phyloP scores from a whole-genome alignment of 2,888 invertebrate species.

The Drosophila nigricruria region DNA sequence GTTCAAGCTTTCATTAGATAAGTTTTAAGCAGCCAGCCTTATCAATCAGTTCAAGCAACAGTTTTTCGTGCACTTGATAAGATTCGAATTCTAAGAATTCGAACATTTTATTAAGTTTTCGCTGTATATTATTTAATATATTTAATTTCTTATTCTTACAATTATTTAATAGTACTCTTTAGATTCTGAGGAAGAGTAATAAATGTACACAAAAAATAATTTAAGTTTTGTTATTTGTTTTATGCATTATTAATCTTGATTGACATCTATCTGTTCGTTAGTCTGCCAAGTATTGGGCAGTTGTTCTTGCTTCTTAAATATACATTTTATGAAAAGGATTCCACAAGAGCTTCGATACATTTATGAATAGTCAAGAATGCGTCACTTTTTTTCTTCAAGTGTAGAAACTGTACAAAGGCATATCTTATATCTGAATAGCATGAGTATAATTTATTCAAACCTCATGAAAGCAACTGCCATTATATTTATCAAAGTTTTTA shows the following conservation, averaged over 20 bases:
- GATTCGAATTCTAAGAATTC: not conserved
- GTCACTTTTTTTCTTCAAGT: not conserved
- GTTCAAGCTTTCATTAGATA: constrained; percentile 12
- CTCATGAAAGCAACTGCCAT: constrained; percentile 21
- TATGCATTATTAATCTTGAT: not conserved
- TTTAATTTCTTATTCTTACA: not conserved
- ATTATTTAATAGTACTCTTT: not conserved
- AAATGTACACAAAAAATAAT: not conserved
- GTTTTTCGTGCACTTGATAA: constrained; percentile 4
- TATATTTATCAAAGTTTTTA: constrained; percentile 27
- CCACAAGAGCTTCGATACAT: not conserved
- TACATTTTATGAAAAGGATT: no score
- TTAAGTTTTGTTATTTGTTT: not conserved
- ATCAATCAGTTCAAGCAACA: constrained; percentile 6
- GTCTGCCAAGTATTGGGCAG: no score
- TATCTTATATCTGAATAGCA: not conserved
- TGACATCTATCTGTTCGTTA: no score
- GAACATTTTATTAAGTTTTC: not conserved
- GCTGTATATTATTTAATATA: not conserved
- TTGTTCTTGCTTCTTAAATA: no score
- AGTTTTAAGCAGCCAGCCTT: not conserved
- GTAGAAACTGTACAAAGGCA: not conserved
- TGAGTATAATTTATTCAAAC: constrained; percentile 19
- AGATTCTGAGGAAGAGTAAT: not conserved
- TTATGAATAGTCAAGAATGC: not conserved